phyloP scores from a whole-genome alignment of 2,797 vertebrate genomes.

The Phoebastria nigripes region DNA sequence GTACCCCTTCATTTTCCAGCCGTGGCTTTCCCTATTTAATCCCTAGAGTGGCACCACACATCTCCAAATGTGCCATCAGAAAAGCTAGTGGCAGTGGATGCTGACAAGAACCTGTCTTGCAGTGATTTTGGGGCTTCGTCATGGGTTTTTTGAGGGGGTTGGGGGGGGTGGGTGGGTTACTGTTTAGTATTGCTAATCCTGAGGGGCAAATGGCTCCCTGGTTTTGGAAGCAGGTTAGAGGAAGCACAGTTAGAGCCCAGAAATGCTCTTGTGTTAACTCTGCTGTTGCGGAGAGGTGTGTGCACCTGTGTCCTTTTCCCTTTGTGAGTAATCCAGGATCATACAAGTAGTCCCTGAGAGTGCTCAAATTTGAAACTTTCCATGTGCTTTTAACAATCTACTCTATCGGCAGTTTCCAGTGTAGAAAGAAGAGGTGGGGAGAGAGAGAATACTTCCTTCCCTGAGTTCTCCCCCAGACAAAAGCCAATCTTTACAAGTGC shows the following conservation, averaged over 20 bases:
- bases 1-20: background rate
- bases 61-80: background rate
- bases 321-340: background rate
- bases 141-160: rapidly evolving
- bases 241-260: background rate
- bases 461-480: background rate
- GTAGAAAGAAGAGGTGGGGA: background rate
- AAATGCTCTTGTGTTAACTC: background rate
- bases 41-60: background rate
- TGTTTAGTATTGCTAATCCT: background rate
- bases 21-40: background rate
- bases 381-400: background rate
- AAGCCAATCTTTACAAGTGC: background rate
- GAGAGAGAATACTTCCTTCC: background rate
- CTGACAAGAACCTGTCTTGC: background rate
- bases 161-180: background rate
- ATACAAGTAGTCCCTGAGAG: background rate
- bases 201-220: background rate
- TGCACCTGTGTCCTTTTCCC: background rate
- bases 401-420: background rate
- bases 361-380: background rate
- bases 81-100: background rate
- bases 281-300: rapidly evolving
- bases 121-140: background rate
- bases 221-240: background rate